A percentile compares a stretch with the other conserved stretches of the same genome.
phyloP scores from a whole-genome alignment of 2,888 invertebrate genomes.

The Pristionchus exspectatus region DNA sequence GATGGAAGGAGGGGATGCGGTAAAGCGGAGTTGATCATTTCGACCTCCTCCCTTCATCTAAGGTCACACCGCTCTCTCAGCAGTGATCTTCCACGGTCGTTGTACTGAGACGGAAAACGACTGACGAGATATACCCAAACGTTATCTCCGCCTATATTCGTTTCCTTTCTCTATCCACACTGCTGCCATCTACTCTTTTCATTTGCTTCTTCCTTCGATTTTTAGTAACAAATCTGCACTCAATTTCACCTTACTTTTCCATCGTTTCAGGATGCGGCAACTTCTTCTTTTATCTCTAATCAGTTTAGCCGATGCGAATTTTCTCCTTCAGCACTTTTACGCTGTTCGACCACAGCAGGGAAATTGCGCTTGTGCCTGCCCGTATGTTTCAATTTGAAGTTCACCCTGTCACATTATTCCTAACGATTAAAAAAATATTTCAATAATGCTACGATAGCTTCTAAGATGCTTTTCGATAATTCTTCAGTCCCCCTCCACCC shows the following conservation, averaged over 20 bases:
- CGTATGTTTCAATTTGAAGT: background rate
- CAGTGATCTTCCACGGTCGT: constrained; percentile 20
- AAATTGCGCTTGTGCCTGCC: constrained; percentile 46
- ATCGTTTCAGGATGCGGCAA: background rate
- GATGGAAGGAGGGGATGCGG: background rate
- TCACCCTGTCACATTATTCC: background rate
- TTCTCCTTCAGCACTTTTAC: constrained; percentile 18
- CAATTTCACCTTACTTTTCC: background rate
- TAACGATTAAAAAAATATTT: too few species aligned
- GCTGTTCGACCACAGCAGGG: background rate
- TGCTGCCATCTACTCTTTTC: background rate
- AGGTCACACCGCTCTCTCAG: background rate
- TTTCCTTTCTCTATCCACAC: background rate
- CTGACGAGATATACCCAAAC: background rate
- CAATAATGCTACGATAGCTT: background rate
- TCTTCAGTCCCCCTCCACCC: constrained; percentile 45
- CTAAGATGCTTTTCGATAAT: background rate
- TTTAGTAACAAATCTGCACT: background rate
- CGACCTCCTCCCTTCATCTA: constrained; percentile 4
- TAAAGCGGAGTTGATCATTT: background rate
- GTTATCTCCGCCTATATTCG: background rate
- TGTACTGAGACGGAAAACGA: background rate
- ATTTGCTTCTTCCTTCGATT: background rate
- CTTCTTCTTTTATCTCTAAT: background rate
- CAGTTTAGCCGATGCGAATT: background rate